Evolutionary conservation across 1,140 invertebrate species (phyloP).

Genomic region (Octopus sinensis): DNA sequence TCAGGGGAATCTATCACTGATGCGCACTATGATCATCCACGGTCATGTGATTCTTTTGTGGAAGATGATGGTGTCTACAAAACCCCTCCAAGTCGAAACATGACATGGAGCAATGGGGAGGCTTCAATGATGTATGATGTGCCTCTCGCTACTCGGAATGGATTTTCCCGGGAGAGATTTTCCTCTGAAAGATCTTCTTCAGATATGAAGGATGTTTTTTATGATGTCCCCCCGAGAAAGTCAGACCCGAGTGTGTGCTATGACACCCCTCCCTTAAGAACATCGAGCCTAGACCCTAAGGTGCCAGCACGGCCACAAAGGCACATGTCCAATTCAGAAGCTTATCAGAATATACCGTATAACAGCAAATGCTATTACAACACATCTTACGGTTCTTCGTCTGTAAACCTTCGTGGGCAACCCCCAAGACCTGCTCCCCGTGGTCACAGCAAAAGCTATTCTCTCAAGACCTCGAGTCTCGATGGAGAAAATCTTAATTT

Average conservation of each 20-base stretch:
- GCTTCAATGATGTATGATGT: constrained; percentile 10
- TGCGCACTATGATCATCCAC: constrained; percentile 30
- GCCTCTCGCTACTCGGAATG: background rate
- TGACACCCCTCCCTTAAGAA: constrained; percentile 1
- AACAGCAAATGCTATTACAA: constrained; percentile 27
- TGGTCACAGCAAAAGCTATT: constrained; percentile 21
- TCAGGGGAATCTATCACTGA: constrained; percentile 12
- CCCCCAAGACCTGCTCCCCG: background rate
- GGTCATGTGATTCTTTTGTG: constrained; percentile 5
- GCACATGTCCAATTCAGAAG: background rate
- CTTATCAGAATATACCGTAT: constrained; percentile 43
- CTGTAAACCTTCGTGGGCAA: background rate
- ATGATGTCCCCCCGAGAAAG: constrained; percentile 3
- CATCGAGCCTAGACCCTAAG: background rate
- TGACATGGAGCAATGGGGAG: constrained; percentile 2
- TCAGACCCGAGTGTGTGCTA: background rate
- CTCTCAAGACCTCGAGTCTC: constrained; percentile 40
- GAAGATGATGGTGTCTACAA: constrained; percentile 28
- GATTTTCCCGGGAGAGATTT: background rate
- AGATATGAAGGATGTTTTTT: constrained; percentile 8
- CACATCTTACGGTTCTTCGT: background rate
- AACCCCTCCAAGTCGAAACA: constrained; percentile 27
- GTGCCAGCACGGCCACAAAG: background rate
- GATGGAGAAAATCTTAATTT: constrained; percentile 13
- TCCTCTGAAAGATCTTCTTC: background rate